Evolutionary conservation across 2,888 invertebrate genomes (phyloP), one percentile per base, ranked within the genome.

Genomic region (Chymomyza amoena): DNA sequence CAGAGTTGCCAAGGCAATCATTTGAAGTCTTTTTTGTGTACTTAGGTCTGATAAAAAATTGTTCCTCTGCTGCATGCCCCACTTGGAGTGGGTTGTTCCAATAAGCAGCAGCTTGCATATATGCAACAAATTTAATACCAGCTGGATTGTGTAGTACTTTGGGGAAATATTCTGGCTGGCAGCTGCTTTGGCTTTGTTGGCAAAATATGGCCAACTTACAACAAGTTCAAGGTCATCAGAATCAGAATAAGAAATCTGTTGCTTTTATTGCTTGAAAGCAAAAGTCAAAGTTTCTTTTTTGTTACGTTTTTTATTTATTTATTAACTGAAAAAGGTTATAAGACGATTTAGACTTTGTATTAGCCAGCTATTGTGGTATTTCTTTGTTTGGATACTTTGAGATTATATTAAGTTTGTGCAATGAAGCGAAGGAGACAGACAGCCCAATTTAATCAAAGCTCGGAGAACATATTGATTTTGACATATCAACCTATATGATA

Each of bases 1-100:
- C 77, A 16, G 6, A 75, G 78, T 79, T 75, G 51, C 70, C 73
- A 77, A 73, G 66, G 70, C 66, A 67, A 71, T 67, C 66, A 67
- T 25, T 10, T 52, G 52, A 45, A 13, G 39, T 45, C 39, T 45
- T 39, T 45, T 32, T 32, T 45, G 39, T 45, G 39, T 45, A 62
- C 73, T 63, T 62, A 36, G 64, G 67, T n/a, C 66, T 52, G 45
- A 50, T 61, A 20, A 66, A 52, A 57, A 45, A 16, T 28, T 63
- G 10, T 28, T 7, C 2, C 13, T 16, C 51, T 16, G 28, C 25
- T 52, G 13, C 39, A 39, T 32, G 39, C 6, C 39, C 39, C 39
- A 7, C 7, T 3, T 20, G 1, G n/a, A 28, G 28, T 32, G 6
- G 13, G 3, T 13, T 1, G 39, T 2, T 6, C 6, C 36, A 36